Conservation (phyloP, 2,888 invertebrate species). For the Synergus itoensis region DNA sequence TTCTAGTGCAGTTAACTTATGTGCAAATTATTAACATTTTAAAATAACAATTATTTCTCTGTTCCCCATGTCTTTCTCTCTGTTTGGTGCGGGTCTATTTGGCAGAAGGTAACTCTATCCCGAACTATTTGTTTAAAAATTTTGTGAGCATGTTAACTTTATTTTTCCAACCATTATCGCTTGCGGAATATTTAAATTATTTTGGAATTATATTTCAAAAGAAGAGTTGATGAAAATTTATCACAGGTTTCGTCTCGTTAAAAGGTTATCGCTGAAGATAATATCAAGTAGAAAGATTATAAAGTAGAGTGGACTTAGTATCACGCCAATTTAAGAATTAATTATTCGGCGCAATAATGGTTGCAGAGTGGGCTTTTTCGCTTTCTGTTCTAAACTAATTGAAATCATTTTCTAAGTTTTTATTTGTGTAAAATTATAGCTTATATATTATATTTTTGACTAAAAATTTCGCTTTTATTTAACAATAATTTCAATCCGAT, state of each 20-base stretch:
- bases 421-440: not conserved
- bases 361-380: not conserved
- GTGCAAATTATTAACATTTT: conserved; percentile 27
- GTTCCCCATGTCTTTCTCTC: conserved; percentile 76
- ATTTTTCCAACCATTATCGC: not conserved
- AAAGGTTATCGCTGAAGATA: not conserved
- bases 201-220: not conserved
- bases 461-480: not conserved
- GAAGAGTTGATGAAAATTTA: not conserved
- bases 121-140: conserved; percentile 60
- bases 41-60: conserved; percentile 72
- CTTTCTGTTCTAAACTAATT: not conserved
- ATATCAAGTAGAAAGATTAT: not conserved
- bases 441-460: not conserved
- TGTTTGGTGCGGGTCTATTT: conserved; percentile 77
- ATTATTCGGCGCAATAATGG: not conserved
- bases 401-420: not conserved
- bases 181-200: not conserved
- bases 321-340: not conserved
- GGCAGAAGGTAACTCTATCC: conserved; percentile 76
- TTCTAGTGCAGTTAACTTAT: not conserved
- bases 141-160: conserved; percentile 29
- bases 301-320: not conserved
- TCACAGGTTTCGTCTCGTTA: not conserved
- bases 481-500: not conserved